These are phyloP conservation scores for Gadopsis bispinosus DNA, from an alignment of 2,797 vertebrate species.

Conservation along the genomic window DNA sequence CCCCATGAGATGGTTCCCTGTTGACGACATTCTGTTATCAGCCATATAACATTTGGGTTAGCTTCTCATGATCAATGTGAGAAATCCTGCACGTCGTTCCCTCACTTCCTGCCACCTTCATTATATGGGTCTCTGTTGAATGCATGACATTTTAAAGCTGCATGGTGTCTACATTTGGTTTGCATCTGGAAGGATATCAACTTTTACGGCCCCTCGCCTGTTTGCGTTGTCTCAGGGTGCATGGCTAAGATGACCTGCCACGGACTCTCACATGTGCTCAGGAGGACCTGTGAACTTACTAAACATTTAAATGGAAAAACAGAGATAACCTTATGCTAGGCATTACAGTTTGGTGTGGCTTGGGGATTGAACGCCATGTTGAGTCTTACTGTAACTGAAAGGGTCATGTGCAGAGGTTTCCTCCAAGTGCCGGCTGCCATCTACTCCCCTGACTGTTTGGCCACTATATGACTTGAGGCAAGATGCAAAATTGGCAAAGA, in stretches of 20 bases:
- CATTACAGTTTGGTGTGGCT: slow-evolving; percentile 15
- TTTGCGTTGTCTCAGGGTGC: slow-evolving; percentile 60
- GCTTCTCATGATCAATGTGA: slow-evolving; percentile 35
- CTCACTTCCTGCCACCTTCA: slow-evolving; percentile 31
- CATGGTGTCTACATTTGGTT: slow-evolving; percentile 71
- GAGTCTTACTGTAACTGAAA: slow-evolving; percentile 27
- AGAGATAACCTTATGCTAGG: slow-evolving; percentile 42
- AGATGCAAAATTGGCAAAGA: not conserved
- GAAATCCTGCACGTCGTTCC: slow-evolving; percentile 28
- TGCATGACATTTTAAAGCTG: slow-evolving; percentile 58
- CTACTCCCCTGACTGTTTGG: not conserved
- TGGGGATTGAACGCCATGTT: not conserved
- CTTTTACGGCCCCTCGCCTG: slow-evolving; percentile 60
- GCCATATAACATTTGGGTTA: slow-evolving; percentile 10
- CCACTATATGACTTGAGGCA: not conserved
- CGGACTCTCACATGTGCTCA: slow-evolving; percentile 50
- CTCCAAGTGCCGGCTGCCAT: not conserved
- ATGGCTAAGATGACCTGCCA: slow-evolving; percentile 43
- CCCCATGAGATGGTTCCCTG: slow-evolving; percentile 21
- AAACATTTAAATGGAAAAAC: slow-evolving; percentile 56
- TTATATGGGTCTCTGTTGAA: slow-evolving; percentile 50
- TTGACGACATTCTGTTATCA: slow-evolving; percentile 24
- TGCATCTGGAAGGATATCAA: slow-evolving; percentile 71
- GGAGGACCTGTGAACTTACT: slow-evolving; percentile 60
- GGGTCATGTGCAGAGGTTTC: slow-evolving; percentile 19